Conservation (phyloP, 2,797 vertebrate genomes). For the Limnodromus scolopaceus region DNA sequence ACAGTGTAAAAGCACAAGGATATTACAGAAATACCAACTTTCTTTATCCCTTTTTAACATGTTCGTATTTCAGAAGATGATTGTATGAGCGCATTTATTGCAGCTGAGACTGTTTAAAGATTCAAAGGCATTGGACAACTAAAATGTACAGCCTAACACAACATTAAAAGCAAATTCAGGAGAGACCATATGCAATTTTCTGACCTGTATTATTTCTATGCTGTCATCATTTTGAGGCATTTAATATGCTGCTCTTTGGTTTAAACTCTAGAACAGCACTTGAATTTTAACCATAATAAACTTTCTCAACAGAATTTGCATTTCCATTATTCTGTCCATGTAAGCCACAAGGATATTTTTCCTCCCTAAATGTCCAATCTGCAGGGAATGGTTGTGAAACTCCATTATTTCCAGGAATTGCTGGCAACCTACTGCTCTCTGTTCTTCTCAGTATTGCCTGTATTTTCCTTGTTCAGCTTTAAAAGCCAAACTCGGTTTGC, state of each 20-base stretch:
- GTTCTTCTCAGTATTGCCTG: slow-evolving; percentile 52
- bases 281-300: slow-evolving; percentile 42
- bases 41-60: not conserved
- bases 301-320: slow-evolving; percentile 5
- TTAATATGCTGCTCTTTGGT: slow-evolving; percentile 20
- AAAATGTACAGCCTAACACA: not conserved
- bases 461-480: slow-evolving; percentile 65
- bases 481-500: slow-evolving; percentile 63
- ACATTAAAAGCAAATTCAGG: not conserved
- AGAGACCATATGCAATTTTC: slow-evolving; percentile 17
- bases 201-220: slow-evolving; percentile 2
- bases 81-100: not conserved
- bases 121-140: not conserved
- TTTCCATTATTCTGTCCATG: slow-evolving; percentile 21
- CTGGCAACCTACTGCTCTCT: slow-evolving; percentile 54
- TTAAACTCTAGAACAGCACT: slow-evolving; percentile 34
- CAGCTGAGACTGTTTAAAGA: not conserved
- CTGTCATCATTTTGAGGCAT: slow-evolving; percentile 21
- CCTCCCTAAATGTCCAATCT: slow-evolving; percentile 50
- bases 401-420: slow-evolving; percentile 76
- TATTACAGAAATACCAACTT: not conserved
- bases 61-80: not conserved
- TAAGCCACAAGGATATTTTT: slow-evolving; percentile 33
- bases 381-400: slow-evolving; percentile 65
- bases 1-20: not conserved